Evolutionary conservation across 2,888 invertebrate genomes (phyloP).

Genomic region (Oligia latruncula): DNA sequence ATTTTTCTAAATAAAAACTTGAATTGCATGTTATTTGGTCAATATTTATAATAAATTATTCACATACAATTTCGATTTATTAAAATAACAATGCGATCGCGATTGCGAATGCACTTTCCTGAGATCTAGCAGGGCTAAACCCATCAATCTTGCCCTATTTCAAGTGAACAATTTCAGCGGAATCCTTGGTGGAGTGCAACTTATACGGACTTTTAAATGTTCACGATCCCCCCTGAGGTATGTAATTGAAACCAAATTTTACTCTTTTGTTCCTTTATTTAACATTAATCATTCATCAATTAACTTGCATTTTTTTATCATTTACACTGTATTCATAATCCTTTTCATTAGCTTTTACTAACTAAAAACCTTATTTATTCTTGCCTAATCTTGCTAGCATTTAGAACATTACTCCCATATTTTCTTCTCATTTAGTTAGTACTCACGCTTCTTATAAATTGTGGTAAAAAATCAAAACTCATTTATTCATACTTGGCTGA

Average conservation of each 20-base stretch:
- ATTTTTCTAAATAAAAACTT: not conserved
- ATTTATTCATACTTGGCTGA: not conserved
- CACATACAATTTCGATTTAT: not conserved
- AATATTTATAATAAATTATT: not conserved
- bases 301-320: constrained; percentile 26
- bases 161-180: constrained; percentile 40
- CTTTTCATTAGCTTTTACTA: constrained; percentile 29
- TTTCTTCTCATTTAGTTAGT: constrained; percentile 8
- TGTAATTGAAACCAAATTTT: constrained; percentile 41
- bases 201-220: constrained; percentile 68
- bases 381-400: constrained; percentile 9
- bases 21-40: not conserved
- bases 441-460: constrained; percentile 17
- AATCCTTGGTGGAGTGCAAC: constrained; percentile 37
- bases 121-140: constrained; percentile 13
- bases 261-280: constrained; percentile 26
- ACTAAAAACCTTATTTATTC: constrained; percentile 20
- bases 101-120: not conserved
- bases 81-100: not conserved
- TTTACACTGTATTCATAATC: constrained; percentile 18
- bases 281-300: constrained; percentile 15
- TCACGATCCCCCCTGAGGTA: constrained; percentile 78
- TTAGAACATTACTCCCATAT: not conserved
- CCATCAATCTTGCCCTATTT: constrained; percentile 16
- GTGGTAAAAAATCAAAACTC: not conserved